These are phyloP conservation scores for Bradysia coprophila DNA, from an alignment of 1,140 invertebrate genomes.

Conservation along the genomic window DNA sequence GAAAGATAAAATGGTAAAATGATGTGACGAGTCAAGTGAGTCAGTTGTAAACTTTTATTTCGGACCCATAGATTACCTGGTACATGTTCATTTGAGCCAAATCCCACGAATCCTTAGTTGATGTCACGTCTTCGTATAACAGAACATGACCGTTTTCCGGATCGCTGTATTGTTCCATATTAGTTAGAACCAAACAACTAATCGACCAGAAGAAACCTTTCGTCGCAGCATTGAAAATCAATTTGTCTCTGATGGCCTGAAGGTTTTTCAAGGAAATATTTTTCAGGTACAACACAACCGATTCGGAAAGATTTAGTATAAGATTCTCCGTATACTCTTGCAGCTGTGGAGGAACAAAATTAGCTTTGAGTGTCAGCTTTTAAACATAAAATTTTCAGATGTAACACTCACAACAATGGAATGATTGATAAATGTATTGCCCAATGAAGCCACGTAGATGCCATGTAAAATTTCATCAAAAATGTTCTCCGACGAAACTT, in stretches of 20 bases:
- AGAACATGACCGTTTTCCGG: constrained; percentile 16
- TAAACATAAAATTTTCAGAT: too few relatives aligned
- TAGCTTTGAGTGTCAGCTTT: too few relatives aligned
- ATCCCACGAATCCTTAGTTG: too few relatives aligned
- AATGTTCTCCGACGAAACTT: constrained; percentile 13
- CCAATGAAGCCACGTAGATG: constrained; percentile 9
- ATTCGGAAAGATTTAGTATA: constrained; percentile 10
- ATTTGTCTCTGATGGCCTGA: constrained; percentile 11
- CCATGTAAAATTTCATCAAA: constrained; percentile 10
- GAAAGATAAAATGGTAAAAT: too few relatives aligned
- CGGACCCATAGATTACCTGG: too few relatives aligned
- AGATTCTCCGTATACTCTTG: not conserved
- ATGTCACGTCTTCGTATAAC: constrained; percentile 15
- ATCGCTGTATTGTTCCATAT: constrained; percentile 9
- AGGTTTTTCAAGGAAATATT: constrained; percentile 10
- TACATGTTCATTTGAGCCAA: too few relatives aligned
- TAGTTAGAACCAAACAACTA: constrained; percentile 10
- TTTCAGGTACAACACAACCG: constrained; percentile 11
- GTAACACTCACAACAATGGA: not conserved
- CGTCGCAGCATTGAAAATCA: constrained; percentile 6
- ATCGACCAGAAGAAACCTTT: constrained; percentile 10
- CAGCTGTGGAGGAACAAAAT: not conserved
- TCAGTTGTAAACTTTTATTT: too few relatives aligned
- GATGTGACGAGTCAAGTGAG: too few relatives aligned
- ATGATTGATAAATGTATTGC: not conserved